These are phyloP conservation scores for Aporophyla lueneburgensis DNA, from an alignment of 2,888 invertebrate genomes.

Conservation along the genomic window DNA sequence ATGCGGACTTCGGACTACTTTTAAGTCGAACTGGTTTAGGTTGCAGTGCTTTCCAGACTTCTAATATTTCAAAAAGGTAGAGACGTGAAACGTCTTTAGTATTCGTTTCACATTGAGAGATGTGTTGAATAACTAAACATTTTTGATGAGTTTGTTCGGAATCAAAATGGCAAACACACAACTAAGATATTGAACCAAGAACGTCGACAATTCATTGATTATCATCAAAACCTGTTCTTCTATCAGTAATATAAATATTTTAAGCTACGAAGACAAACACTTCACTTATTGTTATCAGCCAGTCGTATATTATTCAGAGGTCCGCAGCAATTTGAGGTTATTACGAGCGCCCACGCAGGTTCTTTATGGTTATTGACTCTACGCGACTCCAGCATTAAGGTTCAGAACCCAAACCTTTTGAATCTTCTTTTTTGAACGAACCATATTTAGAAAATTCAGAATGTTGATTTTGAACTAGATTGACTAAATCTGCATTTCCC, in stretches of 20 bases:
- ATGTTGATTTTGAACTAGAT: too few species aligned
- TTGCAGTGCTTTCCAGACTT: conserved; percentile 21
- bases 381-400: conserved; percentile 27
- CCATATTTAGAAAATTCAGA: not conserved
- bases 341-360: conserved; percentile 56
- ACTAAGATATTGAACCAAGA: not conserved
- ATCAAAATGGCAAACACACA: not conserved
- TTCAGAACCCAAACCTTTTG: conserved; percentile 10
- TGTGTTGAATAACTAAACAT: not conserved
- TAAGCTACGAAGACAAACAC: conserved; percentile 11
- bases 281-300: conserved; percentile 18
- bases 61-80: conserved; percentile 19
- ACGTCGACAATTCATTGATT: not conserved
- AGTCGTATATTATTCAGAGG: conserved; percentile 57
- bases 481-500: not conserved
- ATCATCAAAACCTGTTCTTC: not conserved
- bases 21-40: conserved; percentile 9
- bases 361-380: conserved; percentile 61
- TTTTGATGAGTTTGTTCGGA: not conserved
- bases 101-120: conserved; percentile 4
- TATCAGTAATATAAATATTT: not conserved
- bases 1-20: conserved; percentile 40
- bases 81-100: not conserved
- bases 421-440: not conserved
- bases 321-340: conserved; percentile 45